A percentile compares a stretch with the other conserved stretches of the same genome.
Conservation (phyloP, 2,113 vertebrate genomes). For the Microcebus lehilahytsara region DNA sequence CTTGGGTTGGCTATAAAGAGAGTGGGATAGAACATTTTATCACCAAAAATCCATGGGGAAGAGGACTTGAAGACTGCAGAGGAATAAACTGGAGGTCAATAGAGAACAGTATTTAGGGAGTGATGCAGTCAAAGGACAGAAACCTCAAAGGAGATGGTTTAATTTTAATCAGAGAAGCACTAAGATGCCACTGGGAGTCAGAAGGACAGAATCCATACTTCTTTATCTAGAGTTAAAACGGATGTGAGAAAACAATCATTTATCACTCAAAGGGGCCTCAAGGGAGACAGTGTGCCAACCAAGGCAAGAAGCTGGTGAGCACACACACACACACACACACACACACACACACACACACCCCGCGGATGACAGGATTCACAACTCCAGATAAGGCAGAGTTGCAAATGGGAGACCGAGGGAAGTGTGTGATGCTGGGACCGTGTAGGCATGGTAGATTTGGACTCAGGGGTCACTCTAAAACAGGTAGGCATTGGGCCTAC, state of each 20-base stretch:
- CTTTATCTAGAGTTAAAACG: background rate
- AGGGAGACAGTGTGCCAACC: background rate
- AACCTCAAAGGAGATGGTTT: background rate
- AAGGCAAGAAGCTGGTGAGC: background rate
- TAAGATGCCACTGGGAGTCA: background rate
- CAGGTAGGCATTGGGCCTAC: background rate
- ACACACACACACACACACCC: background rate
- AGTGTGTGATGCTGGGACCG: background rate
- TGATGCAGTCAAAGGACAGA: background rate
- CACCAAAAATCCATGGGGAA: background rate
- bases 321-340: background rate
- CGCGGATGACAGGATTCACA: background rate
- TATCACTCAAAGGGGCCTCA: background rate
- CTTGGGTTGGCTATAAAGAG: background rate
- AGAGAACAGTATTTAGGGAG: constrained; percentile 8
- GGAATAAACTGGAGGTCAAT: background rate
- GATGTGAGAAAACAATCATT: background rate
- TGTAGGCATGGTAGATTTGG: background rate
- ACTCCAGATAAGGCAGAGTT: background rate
- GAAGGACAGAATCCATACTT: background rate
- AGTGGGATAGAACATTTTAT: background rate
- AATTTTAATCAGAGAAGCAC: background rate
- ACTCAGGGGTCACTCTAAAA: background rate
- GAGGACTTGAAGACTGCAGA: background rate
- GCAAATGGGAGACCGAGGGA: background rate